phyloP scores from a whole-genome alignment of 2,797 vertebrate species.

The Neosilurus hyrtlii region DNA sequence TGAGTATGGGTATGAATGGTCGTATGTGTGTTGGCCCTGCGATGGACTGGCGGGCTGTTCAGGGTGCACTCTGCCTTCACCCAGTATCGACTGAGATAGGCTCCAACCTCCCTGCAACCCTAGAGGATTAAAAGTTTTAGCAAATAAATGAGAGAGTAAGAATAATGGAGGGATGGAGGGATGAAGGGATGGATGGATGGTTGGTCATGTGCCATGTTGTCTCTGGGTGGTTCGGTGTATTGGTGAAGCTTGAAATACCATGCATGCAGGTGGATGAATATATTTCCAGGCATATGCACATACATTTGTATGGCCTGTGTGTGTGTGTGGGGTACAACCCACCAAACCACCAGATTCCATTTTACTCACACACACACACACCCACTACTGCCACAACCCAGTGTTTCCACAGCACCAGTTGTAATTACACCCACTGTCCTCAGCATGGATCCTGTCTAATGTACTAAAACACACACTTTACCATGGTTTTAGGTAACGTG shows the following conservation, averaged over 20 bases:
- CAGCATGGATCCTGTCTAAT: neutral
- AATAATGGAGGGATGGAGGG: too few species aligned
- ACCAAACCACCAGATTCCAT: conserved; percentile 4
- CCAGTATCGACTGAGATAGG: too few species aligned
- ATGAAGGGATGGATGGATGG: too few species aligned
- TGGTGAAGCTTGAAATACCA: neutral
- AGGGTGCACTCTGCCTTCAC: too few species aligned
- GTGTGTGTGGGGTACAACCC: neutral
- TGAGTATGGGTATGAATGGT: too few species aligned
- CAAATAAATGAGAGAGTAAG: too few species aligned
- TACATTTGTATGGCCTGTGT: neutral
- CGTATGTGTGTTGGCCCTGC: too few species aligned
- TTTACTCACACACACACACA: neutral
- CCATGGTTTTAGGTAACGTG: neutral
- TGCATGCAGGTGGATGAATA: neutral
- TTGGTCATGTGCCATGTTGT: neutral
- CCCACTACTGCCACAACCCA: neutral
- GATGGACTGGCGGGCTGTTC: too few species aligned
- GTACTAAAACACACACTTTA: neutral
- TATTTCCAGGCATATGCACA: neutral
- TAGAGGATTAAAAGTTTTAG: too few species aligned
- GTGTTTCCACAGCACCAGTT: neutral
- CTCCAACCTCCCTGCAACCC: too few species aligned
- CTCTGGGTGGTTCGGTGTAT: neutral
- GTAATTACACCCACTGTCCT: neutral